Conservation (phyloP, 2,888 invertebrate genomes). For the Drosophila suboccidentalis region DNA sequence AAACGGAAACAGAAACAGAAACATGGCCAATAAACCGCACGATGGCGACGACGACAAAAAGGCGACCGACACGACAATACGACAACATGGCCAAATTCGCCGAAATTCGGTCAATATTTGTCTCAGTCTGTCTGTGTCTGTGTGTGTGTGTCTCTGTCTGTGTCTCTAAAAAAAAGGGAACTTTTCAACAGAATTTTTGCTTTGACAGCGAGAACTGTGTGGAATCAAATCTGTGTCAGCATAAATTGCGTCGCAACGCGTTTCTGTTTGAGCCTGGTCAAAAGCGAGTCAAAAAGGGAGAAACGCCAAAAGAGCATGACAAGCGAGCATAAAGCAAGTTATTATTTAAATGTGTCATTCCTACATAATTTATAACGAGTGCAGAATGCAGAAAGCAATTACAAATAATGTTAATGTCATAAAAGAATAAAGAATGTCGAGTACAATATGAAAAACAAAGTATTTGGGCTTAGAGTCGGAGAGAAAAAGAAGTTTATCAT, state of each 20-base stretch:
- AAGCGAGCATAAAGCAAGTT: slow-evolving; percentile 6
- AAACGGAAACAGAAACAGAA: slow-evolving; percentile 22
- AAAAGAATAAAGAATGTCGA: neutral
- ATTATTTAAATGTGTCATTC: slow-evolving; percentile 3
- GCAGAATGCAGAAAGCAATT: neutral
- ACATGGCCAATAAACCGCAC: slow-evolving; percentile 45
- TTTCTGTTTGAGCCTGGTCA: slow-evolving; percentile 21
- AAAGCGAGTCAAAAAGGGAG: slow-evolving; percentile 4
- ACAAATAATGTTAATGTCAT: neutral
- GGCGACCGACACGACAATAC: slow-evolving; percentile 37
- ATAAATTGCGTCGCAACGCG: slow-evolving; percentile 51
- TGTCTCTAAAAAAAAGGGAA: slow-evolving; percentile 44
- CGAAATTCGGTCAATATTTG: slow-evolving; percentile 80
- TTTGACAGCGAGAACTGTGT: slow-evolving; percentile 12
- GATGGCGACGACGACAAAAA: slow-evolving; percentile 25
- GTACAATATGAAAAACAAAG: too few relatives aligned
- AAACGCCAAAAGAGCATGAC: neutral
- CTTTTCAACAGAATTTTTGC: slow-evolving; percentile 42
- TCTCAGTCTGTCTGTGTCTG: slow-evolving; percentile 26
- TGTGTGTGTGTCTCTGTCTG: slow-evolving; percentile 9
- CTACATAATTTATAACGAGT: slow-evolving; percentile 5
- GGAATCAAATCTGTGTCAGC: slow-evolving; percentile 57
- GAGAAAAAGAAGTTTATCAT: too few relatives aligned
- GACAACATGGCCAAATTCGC: slow-evolving; percentile 50
- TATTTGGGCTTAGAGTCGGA: too few relatives aligned